These are phyloP conservation scores for Diaperis boleti DNA, from an alignment of 2,888 invertebrate genomes.

Conservation along the genomic window DNA sequence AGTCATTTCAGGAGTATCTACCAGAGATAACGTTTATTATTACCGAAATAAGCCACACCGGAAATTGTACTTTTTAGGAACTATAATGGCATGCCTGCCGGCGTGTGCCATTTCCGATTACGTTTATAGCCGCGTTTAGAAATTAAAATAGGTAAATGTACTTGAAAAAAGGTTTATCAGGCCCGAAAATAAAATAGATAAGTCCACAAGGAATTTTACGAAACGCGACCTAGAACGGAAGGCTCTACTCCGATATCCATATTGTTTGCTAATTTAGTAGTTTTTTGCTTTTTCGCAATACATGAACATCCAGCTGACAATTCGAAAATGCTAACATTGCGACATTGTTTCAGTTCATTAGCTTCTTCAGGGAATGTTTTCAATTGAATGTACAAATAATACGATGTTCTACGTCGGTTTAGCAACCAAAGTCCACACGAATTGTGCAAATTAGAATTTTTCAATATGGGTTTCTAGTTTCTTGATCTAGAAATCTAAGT, in stretches of 20 bases:
- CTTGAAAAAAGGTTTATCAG: slow-evolving; percentile 1
- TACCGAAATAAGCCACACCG: slow-evolving; percentile 3
- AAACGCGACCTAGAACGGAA: slow-evolving; percentile 38
- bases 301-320: slow-evolving; percentile 14
- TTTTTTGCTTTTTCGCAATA: slow-evolving; percentile 15
- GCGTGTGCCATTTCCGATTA: slow-evolving; percentile 24
- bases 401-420: slow-evolving; percentile 1
- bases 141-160: slow-evolving; percentile 9
- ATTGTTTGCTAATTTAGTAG: slow-evolving; percentile 26
- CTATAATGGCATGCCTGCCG: slow-evolving; percentile 3
- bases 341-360: slow-evolving; percentile 40
- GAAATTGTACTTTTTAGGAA: slow-evolving; percentile 20
- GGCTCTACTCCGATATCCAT: slow-evolving; percentile 28
- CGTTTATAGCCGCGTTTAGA: slow-evolving; percentile 9
- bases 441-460: too few species aligned
- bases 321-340: slow-evolving; percentile 33
- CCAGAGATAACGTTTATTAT: slow-evolving; percentile 3
- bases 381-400: slow-evolving; percentile 23
- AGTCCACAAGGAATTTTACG: slow-evolving; percentile 2
- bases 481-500: too few species aligned
- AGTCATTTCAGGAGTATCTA: background rate
- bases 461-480: too few species aligned
- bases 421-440: slow-evolving; percentile 10
- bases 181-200: slow-evolving; percentile 7
- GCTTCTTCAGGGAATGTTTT: slow-evolving; percentile 26